Evolutionary conservation across 2,797 vertebrate genomes (phyloP), one percentile per base, ranked within the genome.

Genomic region (Acropternis orthonyx): DNA sequence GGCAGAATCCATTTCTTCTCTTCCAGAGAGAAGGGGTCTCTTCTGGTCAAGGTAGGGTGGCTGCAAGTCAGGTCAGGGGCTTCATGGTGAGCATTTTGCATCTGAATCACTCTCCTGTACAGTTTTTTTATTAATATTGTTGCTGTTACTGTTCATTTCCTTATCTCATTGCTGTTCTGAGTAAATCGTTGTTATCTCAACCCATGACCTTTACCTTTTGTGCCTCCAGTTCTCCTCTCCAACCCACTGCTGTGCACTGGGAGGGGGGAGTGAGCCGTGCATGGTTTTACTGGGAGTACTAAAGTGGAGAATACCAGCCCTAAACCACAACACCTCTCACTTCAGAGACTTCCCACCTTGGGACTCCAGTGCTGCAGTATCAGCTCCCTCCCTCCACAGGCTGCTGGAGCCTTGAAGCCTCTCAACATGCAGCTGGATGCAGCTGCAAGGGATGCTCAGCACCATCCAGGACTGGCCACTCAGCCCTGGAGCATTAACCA

Each of bases 391-490:
- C 51, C 28, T 58, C 28, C 37, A 10, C 0, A 2, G 66, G 32
- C 52, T 63, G 65, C 3, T 4, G 36, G 46, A 67, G 73, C 52
- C 61, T 23, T 10, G 34, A 43, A 69, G 44, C 6, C 34, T 20
- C 37, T 79, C 72, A 10, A 1, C 0, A 0, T 5, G 3, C 56
- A 52, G 37, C 71, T 49, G 59, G 54, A 15, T 1, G 2, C 3
- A 36, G 88, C 66, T 93, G n/a, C 2, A 5, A 43, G 73, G n/a
- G 56, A 37, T 54, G 77, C 81, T 85, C 78, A 81, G 91, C 54
- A 54, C 43, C 89, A 66, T 0, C 20, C 74, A 80, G 88, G n/a
- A 48, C 4, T 9, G 28, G 20, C 14, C 67, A 24, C n/a, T 46
- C 37, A 85, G 67, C 59, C 67, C 58, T 63, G 28, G 34, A 48